Evolutionary conservation across 2,113 vertebrate genomes (phyloP), one percentile per base, ranked within the genome.

Genomic region (Crotalus viridis): DNA sequence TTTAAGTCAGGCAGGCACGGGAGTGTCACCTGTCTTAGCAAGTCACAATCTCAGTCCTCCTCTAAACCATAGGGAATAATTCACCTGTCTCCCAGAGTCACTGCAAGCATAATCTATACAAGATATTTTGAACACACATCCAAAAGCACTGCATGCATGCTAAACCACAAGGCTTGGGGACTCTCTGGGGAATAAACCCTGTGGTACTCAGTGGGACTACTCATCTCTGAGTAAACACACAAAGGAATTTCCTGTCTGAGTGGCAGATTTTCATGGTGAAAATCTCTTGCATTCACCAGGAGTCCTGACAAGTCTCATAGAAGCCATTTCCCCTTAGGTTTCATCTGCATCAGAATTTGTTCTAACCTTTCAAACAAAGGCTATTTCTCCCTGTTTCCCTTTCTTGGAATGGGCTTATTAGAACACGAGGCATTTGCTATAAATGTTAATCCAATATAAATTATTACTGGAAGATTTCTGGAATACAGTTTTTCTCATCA

Each of bases 311-410:
- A 46, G 5, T 51, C 74, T 19, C 21, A 48, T 74, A 10, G 54
- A 33, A 88, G 43, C n/a, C 33, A 26, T 6, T 92, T 87, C 24
- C 9, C 51, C 26, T 10, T 48, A n/a, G 51, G 56, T 92, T 28
- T 4, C 52, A 28, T 85, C 64, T 56, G 19, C 91, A n/a, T 57
- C 24, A 51, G 52, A 10, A 85, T 54, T 69, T 56, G 39, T 21
- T 56, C 52, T 57, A 59, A 57, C 52, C 91, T 92, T 92, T 92
- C 39, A 89, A 43, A 92, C 5, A 48, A 81, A 89, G 64, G 52
- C 52, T 81, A 48, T 46, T 81, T 19, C 24, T 46, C 51, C 33
- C 43, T 8, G 4, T 46, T 61, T n/a, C 8, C 12, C 48, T 74
- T 39, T 89, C 52, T 85, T 43, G 21, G 15, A 92, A 87, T 52